Evolutionary conservation across 1,140 invertebrate genomes (phyloP), one percentile per base, ranked within the genome.

Genomic region (Bombus turneri): DNA sequence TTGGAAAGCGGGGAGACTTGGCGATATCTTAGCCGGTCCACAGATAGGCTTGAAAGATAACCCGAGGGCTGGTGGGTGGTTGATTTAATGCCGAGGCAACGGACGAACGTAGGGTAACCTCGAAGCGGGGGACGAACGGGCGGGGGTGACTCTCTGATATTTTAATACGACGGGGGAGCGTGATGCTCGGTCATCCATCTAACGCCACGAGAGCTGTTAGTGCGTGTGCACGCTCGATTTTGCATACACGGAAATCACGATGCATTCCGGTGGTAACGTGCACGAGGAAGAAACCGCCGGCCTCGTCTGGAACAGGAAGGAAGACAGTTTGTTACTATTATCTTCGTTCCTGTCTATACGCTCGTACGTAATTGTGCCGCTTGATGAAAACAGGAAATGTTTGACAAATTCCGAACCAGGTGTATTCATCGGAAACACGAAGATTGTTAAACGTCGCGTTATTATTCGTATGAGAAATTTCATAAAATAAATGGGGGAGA

Each of bases 241-340:
- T 93, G 93, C 93, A 93, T 93, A 93, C 88, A 76, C 89, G 93
- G 90, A 93, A 92, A 93, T 93, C 93, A 90, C 83, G 88, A 91
- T 93, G 92, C 89, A 91, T 87, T 66, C 71, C 80, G 68, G 34
- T 47, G 77, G 31, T 71, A 69, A 83, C 39, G 64, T 59, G 80
- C 59, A 39, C 59, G 59, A 59, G 62, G 34, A 78, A 53, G 64
- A 77, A 79, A 34, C 39, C 69, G 59, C 28, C 59, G n/a, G 57
- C 69, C 78, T 83, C 88, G 91, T 92, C 92, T 91, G 92, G 92
- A 88, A 87, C 92, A 92, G 92, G 92, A 93, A 92, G 93, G 91
- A 93, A 93, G 90, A 93, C 92, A 85, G 91, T 93, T 93, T 93
- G 93, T 93, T 92, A 93, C 92, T 84, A 91, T 93, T 93, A 93